Percentiles rank a stretch among this genome's conserved stretches.
Conservation (phyloP, 2,888 invertebrate species). For the Idaea dimidiata region DNA sequence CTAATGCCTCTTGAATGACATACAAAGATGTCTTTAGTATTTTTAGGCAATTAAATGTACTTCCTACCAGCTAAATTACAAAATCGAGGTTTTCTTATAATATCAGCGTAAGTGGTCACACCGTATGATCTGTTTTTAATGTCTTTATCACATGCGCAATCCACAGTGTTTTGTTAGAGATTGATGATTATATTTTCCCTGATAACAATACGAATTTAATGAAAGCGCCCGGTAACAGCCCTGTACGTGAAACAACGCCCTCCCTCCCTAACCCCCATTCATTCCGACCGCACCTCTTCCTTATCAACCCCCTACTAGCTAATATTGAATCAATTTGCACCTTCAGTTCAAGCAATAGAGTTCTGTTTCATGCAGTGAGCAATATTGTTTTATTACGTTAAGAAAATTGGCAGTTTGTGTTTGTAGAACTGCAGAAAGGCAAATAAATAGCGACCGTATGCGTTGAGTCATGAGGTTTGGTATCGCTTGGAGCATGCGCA, state of each 20-base stretch:
- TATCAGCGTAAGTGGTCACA: background rate
- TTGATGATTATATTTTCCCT: background rate
- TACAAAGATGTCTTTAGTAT: background rate
- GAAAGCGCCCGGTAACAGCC: conserved; percentile 59
- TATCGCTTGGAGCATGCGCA: conserved; percentile 46
- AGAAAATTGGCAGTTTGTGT: conserved; percentile 40
- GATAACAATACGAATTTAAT: conserved; percentile 48
- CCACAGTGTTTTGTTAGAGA: background rate
- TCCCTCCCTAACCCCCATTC: conserved; percentile 58
- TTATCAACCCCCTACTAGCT: conserved; percentile 43
- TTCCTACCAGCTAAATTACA: background rate
- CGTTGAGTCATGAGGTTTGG: conserved; percentile 30
- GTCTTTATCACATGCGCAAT: background rate
- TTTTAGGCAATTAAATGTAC: background rate
- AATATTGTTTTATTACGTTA: conserved; percentile 42
- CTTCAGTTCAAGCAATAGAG: conserved; percentile 35
- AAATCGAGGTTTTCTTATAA: background rate
- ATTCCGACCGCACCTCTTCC: conserved; percentile 64
- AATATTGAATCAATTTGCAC: conserved; percentile 34
- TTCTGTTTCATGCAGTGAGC: conserved; percentile 28
- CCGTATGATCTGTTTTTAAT: background rate
- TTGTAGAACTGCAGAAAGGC: conserved; percentile 36
- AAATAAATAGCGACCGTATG: conserved; percentile 46
- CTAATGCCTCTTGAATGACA: background rate
- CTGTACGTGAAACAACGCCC: conserved; percentile 62